phyloP scores from a whole-genome alignment of 2,797 vertebrate genomes.

The Catamblyrhynchus diadema region DNA sequence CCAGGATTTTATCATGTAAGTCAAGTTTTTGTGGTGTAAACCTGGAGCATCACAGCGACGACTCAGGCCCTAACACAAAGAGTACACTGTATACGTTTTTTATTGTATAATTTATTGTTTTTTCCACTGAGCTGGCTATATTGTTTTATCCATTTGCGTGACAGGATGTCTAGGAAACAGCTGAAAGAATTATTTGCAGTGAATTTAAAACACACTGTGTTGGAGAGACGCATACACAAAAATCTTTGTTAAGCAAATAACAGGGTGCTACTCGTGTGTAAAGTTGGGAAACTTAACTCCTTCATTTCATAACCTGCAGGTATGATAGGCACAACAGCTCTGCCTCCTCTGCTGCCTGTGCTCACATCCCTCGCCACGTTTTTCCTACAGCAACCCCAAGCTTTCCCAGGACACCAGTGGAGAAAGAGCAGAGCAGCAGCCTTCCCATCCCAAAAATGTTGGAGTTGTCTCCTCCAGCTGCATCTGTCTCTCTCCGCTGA shows the following conservation, averaged over 20 bases:
- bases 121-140: conserved; percentile 65
- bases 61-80: conserved; percentile 7
- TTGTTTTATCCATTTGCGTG: conserved; percentile 70
- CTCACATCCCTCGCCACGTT: not conserved
- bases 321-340: not conserved
- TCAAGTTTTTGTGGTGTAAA: not conserved
- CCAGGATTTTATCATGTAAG: not conserved
- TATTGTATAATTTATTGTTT: conserved; percentile 59
- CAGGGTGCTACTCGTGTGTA: conserved; percentile 32
- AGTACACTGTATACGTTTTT: conserved; percentile 40
- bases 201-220: conserved; percentile 64
- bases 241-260: conserved; percentile 67
- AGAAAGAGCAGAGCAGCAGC: not conserved
- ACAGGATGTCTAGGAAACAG: conserved; percentile 73
- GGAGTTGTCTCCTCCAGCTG: conserved; percentile 1
- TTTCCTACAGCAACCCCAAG: not conserved
- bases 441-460: not conserved
- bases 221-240: conserved; percentile 51
- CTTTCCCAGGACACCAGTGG: not conserved
- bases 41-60: not conserved
- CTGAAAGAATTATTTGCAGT: conserved; percentile 73
- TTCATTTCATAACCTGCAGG: not conserved
- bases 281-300: conserved; percentile 53
- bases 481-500: not conserved
- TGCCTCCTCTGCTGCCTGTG: not conserved